Conservation (phyloP, 2,888 invertebrate species). For the Sarcophaga subvicina region DNA sequence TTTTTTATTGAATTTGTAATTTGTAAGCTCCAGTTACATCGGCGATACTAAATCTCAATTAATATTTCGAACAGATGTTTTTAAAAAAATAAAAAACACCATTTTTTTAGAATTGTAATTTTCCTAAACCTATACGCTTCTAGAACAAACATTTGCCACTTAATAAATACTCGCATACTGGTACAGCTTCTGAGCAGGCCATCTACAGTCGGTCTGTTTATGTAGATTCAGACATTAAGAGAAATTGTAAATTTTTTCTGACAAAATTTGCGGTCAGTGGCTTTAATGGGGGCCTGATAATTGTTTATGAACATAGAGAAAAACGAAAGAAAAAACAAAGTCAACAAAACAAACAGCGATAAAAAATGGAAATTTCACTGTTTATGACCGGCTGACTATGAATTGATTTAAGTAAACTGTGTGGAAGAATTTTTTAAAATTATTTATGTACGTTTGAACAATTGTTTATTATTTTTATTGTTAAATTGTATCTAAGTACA, state of each 20-base stretch:
- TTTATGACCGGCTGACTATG: constrained; percentile 17
- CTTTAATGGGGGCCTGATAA: constrained; percentile 58
- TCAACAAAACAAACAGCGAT: too few species aligned
- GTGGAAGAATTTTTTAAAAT: background rate
- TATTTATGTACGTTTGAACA: constrained; percentile 11
- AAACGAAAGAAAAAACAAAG: background rate
- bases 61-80: constrained; percentile 49
- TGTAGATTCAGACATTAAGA: background rate
- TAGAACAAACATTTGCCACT: constrained; percentile 34
- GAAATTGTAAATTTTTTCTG: background rate
- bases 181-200: background rate
- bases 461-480: background rate
- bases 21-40: constrained; percentile 3
- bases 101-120: background rate
- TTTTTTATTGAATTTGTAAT: background rate
- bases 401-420: background rate
- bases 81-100: background rate
- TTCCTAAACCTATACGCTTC: constrained; percentile 21
- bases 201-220: background rate
- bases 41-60: constrained; percentile 7
- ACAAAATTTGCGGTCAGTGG: constrained; percentile 57
- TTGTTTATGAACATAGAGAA: constrained; percentile 47
- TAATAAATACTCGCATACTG: background rate
- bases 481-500: background rate
- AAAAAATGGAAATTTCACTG: constrained; percentile 3